Conservation (phyloP, 2,113 vertebrate species). For the Butorides virescens region DNA sequence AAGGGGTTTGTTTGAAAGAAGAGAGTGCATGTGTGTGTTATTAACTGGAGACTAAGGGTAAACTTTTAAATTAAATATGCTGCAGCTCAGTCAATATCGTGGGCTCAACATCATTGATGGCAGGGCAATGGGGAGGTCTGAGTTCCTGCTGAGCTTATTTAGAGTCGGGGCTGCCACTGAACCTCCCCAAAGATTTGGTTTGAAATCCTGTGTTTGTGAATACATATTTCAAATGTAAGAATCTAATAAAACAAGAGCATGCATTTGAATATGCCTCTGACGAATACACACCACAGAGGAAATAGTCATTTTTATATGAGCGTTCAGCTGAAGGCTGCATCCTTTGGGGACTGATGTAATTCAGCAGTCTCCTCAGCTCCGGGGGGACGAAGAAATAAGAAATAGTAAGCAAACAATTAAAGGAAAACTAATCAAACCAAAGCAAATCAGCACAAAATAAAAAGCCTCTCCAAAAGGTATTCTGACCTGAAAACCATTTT, state of each 20-base stretch:
- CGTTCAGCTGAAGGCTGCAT: not conserved
- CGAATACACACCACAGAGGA: not conserved
- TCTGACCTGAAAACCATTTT: not conserved
- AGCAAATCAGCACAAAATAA: not conserved
- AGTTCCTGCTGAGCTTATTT: not conserved
- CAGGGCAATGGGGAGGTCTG: not conserved
- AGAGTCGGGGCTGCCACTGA: not conserved
- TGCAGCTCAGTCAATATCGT: not conserved
- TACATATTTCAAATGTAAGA: not conserved
- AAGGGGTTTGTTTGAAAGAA: not conserved
- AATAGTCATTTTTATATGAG: not conserved
- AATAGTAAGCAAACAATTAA: not conserved
- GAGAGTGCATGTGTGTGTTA: not conserved
- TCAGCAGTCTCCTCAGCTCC: not conserved
- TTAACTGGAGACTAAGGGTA: not conserved
- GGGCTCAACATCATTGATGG: not conserved
- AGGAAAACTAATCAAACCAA: not conserved
- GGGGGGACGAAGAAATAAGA: not conserved
- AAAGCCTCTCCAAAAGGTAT: not conserved
- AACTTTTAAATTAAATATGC: not conserved
- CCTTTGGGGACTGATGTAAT: not conserved
- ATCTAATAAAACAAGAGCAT: not conserved
- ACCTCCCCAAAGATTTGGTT: not conserved
- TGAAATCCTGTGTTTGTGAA: not conserved
- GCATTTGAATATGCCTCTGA: not conserved